phyloP scores from a whole-genome alignment of 2,888 invertebrate genomes.

The Taphrorychus bicolor region DNA sequence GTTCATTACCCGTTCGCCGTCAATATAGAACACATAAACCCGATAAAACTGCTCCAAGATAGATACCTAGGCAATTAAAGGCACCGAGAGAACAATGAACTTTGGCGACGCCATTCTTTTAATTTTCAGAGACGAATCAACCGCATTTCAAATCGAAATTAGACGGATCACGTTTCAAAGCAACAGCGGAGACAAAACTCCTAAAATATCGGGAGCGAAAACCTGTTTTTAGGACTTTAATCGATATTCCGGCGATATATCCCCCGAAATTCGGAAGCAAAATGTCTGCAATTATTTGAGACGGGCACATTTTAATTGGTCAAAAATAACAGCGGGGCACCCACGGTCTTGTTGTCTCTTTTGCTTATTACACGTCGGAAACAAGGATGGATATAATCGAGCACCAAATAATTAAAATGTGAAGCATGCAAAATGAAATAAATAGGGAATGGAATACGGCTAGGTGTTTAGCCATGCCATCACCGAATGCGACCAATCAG shows the following conservation, averaged over 20 bases:
- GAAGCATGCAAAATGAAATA: too few relatives aligned
- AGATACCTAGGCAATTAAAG: slow-evolving; percentile 49
- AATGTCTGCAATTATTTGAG: slow-evolving; percentile 1
- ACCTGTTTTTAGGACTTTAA: background rate
- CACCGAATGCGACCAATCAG: slow-evolving; percentile 63
- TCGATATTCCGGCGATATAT: background rate
- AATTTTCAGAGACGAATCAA: slow-evolving; percentile 55
- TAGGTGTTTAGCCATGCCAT: slow-evolving; percentile 57
- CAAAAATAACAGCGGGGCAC: background rate
- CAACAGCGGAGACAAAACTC: background rate
- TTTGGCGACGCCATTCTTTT: slow-evolving; percentile 63
- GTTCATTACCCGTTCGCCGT: background rate
- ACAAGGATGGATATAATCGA: background rate
- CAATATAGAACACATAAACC: background rate
- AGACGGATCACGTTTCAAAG: slow-evolving; percentile 5
- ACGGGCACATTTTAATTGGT: slow-evolving; percentile 3
- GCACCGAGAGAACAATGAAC: slow-evolving; percentile 64
- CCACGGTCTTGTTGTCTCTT: background rate
- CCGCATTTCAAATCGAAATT: slow-evolving; percentile 58
- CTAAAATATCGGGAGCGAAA: background rate
- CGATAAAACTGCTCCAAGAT: background rate
- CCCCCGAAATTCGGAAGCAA: slow-evolving; percentile 1
- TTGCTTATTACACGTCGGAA: background rate
- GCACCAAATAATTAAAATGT: too few relatives aligned
- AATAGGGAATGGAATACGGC: slow-evolving; percentile 52